Conservation (phyloP, 1,140 invertebrate genomes). For the Hypsibius dujardini region DNA sequence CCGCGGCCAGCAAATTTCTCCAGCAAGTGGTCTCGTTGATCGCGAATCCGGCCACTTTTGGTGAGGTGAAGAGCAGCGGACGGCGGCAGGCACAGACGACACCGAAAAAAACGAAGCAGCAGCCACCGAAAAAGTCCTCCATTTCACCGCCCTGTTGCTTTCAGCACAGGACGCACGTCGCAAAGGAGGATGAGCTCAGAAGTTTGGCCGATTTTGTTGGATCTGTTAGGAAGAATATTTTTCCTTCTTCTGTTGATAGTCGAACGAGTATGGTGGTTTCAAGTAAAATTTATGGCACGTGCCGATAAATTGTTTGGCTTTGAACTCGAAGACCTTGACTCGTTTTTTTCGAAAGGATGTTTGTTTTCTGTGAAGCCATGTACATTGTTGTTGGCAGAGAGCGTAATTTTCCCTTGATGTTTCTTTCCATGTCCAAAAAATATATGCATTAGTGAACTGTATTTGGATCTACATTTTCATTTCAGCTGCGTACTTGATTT, state of each 20-base stretch:
- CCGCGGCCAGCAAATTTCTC: slow-evolving; percentile 4
- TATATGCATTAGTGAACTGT: no score
- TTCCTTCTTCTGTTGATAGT: neutral
- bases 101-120: neutral
- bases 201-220: neutral
- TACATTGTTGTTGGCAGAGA: no score
- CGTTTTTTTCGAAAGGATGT: neutral
- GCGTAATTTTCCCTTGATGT: no score
- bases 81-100: neutral
- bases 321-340: neutral
- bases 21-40: neutral
- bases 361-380: neutral
- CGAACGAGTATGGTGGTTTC: neutral
- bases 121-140: neutral
- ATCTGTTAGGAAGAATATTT: neutral
- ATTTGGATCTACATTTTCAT: no score
- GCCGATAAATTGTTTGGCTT: neutral
- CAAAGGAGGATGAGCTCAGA: neutral
- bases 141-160: slow-evolving; percentile 15
- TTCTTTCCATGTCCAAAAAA: no score
- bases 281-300: neutral
- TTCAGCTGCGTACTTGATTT: no score
- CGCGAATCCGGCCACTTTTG: neutral
- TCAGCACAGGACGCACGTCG: neutral
- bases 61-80: neutral